Evolutionary conservation across 2,888 invertebrate species (phyloP).

Genomic region (Synergus itoensis): DNA sequence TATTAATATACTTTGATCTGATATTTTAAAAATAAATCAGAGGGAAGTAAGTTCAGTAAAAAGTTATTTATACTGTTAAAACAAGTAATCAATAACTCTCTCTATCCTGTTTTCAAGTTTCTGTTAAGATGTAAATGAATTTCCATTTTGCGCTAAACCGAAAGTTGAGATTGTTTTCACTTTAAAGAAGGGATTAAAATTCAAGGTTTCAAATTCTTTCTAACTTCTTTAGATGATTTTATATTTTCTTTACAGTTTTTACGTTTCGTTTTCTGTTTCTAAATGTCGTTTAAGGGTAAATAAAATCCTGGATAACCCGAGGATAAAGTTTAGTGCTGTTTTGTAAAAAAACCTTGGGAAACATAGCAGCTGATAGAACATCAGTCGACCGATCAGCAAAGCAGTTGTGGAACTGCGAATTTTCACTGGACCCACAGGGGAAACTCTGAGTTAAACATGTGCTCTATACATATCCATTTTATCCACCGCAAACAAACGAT

Average conservation of each 20-base stretch:
- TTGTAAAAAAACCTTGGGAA: slow-evolving; percentile 12
- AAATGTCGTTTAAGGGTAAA: background rate
- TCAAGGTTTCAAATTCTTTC: background rate
- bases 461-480: background rate
- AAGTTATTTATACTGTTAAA: background rate
- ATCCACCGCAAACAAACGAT: background rate
- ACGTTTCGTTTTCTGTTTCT: background rate
- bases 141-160: background rate
- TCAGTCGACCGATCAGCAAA: slow-evolving; percentile 8
- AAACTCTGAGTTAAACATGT: slow-evolving; percentile 4
- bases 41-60: background rate
- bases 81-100: background rate
- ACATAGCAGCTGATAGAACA: slow-evolving; percentile 6
- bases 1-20: background rate
- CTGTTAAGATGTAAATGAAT: background rate
- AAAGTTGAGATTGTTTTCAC: background rate
- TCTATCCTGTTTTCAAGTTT: background rate
- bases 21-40: background rate
- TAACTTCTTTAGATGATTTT: background rate
- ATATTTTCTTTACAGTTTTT: background rate
- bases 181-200: background rate
- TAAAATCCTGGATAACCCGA: background rate
- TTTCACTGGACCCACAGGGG: background rate
- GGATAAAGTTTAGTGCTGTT: slow-evolving; percentile 4
- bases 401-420: slow-evolving; percentile 5